phyloP scores from a whole-genome alignment of 2,888 invertebrate species.

The Caenorhabditis sp. region DNA sequence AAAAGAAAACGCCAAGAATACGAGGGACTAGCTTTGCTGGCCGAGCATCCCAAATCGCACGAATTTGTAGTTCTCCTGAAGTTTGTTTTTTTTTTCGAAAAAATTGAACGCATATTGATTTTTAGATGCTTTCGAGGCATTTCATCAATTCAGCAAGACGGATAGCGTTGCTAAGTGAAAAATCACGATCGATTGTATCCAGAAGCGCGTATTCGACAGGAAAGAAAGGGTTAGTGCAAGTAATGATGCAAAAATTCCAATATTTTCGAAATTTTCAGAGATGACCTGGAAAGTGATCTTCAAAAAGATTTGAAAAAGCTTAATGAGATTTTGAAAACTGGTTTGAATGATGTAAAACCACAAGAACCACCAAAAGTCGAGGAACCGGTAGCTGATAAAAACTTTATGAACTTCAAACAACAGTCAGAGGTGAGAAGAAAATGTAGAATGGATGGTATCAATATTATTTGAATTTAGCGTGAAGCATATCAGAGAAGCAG shows the following conservation, averaged over 20 bases:
- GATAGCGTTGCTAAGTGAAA: background rate
- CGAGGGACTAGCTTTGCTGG: background rate
- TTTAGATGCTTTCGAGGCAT: background rate
- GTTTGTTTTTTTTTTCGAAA: background rate
- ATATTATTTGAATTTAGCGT: constrained; percentile 19
- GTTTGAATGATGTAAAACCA: constrained; percentile 16
- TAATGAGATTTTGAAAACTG: constrained; percentile 49
- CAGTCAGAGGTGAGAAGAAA: constrained; percentile 35
- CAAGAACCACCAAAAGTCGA: constrained; percentile 6
- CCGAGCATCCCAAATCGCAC: background rate
- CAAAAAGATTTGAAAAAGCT: constrained; percentile 51
- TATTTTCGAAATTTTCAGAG: constrained; percentile 12
- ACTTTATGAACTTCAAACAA: constrained; percentile 64
- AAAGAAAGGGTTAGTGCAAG: constrained; percentile 20
- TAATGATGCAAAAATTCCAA: background rate
- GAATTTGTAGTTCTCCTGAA: background rate
- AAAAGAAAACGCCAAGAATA: background rate
- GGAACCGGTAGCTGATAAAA: constrained; percentile 48
- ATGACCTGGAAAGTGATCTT: constrained; percentile 38
- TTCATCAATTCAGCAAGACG: background rate
- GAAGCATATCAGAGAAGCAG: constrained; percentile 54
- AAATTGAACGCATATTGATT: background rate
- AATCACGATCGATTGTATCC: background rate
- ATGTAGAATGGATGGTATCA: background rate
- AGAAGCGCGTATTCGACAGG: background rate